Evolutionary conservation across 2,113 vertebrate genomes (phyloP).

Genomic region (Heliornis fulica): DNA sequence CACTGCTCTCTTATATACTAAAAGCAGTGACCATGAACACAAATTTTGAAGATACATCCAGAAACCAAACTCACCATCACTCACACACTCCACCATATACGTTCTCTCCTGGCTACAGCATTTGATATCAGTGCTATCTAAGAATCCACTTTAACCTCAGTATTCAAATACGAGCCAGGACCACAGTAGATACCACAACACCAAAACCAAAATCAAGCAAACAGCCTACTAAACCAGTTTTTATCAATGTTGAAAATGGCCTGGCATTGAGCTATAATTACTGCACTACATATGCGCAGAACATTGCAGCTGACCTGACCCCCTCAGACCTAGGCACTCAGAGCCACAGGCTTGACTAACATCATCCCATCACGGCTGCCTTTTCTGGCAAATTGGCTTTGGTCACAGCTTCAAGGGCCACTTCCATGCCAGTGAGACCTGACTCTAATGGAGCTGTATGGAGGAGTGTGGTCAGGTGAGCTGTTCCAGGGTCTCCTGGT

Average conservation of each 20-base stretch:
- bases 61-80: not conserved
- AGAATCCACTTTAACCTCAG: slow-evolving; percentile 27
- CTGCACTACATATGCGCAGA: not conserved
- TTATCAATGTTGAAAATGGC: not conserved
- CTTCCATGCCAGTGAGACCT: not conserved
- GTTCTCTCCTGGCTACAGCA: not conserved
- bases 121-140: not conserved
- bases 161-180: not conserved
- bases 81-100: not conserved
- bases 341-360: not conserved
- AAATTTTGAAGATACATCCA: slow-evolving; percentile 3
- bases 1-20: not conserved
- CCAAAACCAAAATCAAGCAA: slow-evolving; percentile 16
- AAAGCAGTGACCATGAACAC: not conserved
- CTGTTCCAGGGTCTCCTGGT: not conserved
- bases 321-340: not conserved
- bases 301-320: not conserved
- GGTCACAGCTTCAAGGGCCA: not conserved
- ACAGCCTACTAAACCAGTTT: not conserved
- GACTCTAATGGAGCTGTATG: not conserved
- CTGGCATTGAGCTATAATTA: not conserved
- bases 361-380: not conserved
- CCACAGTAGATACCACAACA: not conserved
- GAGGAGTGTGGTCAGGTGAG: not conserved
- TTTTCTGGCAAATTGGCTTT: not conserved